A percentile compares a stretch with the other conserved stretches of the same genome.
phyloP scores from a whole-genome alignment of 2,888 invertebrate genomes.

The Tetramorium bicarinatum region DNA sequence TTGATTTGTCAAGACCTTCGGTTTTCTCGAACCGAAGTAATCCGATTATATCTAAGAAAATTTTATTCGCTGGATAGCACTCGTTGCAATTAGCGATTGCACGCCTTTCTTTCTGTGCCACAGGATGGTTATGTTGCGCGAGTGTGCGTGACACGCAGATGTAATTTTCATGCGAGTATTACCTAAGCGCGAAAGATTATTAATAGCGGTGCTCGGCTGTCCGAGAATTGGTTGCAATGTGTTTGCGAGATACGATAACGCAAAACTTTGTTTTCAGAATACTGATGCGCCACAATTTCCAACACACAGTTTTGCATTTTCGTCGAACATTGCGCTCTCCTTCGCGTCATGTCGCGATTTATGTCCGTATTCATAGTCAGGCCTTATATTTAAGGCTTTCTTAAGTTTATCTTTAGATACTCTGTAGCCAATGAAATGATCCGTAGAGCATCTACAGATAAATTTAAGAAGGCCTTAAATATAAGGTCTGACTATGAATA shows the following conservation, averaged over 20 bases:
- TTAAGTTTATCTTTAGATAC: too few relatives aligned
- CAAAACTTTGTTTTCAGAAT: constrained; percentile 39
- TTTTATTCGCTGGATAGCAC: neutral
- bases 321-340: constrained; percentile 24
- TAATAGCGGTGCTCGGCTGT: constrained; percentile 58
- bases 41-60: neutral
- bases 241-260: constrained; percentile 10
- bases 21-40: neutral
- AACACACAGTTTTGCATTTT: constrained; percentile 30
- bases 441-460: too few relatives aligned
- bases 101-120: neutral
- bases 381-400: too few relatives aligned
- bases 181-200: constrained; percentile 60
- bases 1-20: neutral
- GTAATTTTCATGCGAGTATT: constrained; percentile 42
- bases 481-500: too few relatives aligned
- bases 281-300: constrained; percentile 38
- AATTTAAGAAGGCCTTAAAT: too few relatives aligned
- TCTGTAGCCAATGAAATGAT: too few relatives aligned
- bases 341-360: constrained; percentile 11
- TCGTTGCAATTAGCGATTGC: neutral
- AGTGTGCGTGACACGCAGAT: constrained; percentile 22
- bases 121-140: neutral
- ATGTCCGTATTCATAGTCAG: too few relatives aligned
- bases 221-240: constrained; percentile 20